phyloP scores from a whole-genome alignment of 2,888 invertebrate genomes.

The Tetragonisca angustula region DNA sequence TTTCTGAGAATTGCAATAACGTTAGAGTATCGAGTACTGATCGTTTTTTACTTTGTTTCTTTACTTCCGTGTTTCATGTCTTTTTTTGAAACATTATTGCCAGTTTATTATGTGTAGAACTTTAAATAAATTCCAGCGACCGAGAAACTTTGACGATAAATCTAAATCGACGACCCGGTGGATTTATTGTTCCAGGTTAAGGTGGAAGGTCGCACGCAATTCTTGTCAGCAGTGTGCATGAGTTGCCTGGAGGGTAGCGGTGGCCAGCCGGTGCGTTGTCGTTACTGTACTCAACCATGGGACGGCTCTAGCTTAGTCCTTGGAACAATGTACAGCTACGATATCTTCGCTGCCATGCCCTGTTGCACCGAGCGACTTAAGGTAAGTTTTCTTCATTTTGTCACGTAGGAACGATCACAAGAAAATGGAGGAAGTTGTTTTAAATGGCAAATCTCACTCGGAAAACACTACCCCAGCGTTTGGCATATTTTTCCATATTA shows the following conservation, averaged over 20 bases:
- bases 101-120: no score
- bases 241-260: constrained; percentile 94
- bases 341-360: constrained; percentile 98
- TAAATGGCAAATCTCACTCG: no score
- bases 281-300: constrained; percentile 94
- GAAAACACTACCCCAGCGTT: no score
- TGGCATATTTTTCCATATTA: no score
- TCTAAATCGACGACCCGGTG: constrained; percentile 7
- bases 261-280: constrained; percentile 91
- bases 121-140: no score
- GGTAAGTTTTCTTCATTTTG: constrained; percentile 85
- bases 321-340: constrained; percentile 99
- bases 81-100: no score
- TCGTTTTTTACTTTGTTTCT: neutral
- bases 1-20: no score
- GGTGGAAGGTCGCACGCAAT: constrained; percentile 95
- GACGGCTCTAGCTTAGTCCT: constrained; percentile 96
- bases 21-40: neutral
- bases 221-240: constrained; percentile 97
- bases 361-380: constrained; percentile 97
- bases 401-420: no score
- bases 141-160: neutral
- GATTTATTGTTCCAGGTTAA: constrained; percentile 88
- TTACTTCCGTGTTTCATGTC: neutral
- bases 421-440: no score